Base-by-base conservation (phyloP, 2,113 vertebrate species). In the Trinectes maculatus region DNA sequence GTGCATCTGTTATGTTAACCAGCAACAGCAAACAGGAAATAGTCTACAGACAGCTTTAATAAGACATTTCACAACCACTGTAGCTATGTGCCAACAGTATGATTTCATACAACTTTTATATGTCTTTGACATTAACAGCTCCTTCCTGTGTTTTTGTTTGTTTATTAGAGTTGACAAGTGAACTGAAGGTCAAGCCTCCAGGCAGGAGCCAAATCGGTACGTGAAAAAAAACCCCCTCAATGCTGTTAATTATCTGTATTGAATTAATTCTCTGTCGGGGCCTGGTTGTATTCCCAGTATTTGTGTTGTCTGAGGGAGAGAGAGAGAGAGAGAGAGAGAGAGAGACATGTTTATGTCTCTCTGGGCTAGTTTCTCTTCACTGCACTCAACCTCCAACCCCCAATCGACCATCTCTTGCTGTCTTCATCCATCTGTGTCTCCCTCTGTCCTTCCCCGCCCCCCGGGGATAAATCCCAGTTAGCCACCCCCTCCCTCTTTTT, bases 81-180 rank as follows among this genome's bases (percentile, higher is more conserved):
- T 10, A 13, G 34, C 46, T 28, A 28, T 44, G 26, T 37, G 29
- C 44, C 34, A 16, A 51, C 15, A 9, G 1, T 43, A 8, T 43
- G 8, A 36, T 44, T 51, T 28, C 1, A 46, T 58, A 25, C 51
- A 12, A 8, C 29, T 21, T 13, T 19, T 25, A 26, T 19, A 8
- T 19, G 34, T 8, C 2, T 42, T 5, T 39, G 8, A 67, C 12
- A 64, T 21, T 36, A 18, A 52, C 33, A 13, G 4, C 3, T 31
- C 1, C n/a, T 25, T 33, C 2, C 1, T 29, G 6, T 52, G 8
- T 54, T n/a, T 61, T 22, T 79, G 29, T 67, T 26, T 81, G 18
- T 63, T 37, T 86, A 79, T 51, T 84, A 94, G 93, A 93, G 61
- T 70, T 94, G 74, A 93, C 93, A 3, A 86, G 73, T 29, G 93